These are phyloP conservation scores for Epirrita christyi DNA, from an alignment of 2,888 invertebrate species.

Conservation along the genomic window DNA sequence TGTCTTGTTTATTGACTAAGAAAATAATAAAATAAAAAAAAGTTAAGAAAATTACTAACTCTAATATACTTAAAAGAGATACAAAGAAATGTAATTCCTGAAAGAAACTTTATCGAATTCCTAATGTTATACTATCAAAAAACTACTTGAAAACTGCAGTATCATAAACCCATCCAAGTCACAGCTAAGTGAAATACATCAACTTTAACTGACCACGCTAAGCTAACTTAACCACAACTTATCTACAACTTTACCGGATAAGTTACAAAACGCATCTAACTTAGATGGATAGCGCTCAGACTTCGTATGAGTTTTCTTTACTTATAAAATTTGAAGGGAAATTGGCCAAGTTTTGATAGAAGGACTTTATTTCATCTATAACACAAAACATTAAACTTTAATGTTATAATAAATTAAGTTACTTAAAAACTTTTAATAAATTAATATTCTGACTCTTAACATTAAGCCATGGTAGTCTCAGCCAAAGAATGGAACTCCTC, in stretches of 20 bases:
- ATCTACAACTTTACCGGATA: constrained; percentile 37
- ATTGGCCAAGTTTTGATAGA: constrained; percentile 37
- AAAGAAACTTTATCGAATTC: constrained; percentile 13
- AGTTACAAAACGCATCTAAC: constrained; percentile 62
- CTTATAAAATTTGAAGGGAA: constrained; percentile 27
- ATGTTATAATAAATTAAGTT: too few relatives aligned
- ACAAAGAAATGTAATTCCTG: constrained; percentile 2
- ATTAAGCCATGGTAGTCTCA: too few relatives aligned
- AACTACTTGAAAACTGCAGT: constrained; percentile 20
- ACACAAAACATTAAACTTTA: too few relatives aligned
- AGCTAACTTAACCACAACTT: constrained; percentile 52
- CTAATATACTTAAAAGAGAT: too few relatives aligned
- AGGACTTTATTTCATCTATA: constrained; percentile 17
- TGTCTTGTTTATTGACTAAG: too few relatives aligned
- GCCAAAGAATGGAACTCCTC: too few relatives aligned
- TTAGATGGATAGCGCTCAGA: constrained; percentile 68
- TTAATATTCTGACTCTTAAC: too few relatives aligned
- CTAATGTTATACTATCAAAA: constrained; percentile 22
- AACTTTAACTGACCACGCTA: constrained; percentile 63
- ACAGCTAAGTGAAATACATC: constrained; percentile 64
- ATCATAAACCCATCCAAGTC: constrained; percentile 56
- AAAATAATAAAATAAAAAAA: too few relatives aligned
- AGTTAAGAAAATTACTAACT: too few relatives aligned
- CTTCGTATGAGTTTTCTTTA: constrained; percentile 49
- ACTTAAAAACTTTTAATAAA: too few relatives aligned